Base-by-base conservation (phyloP, 2,888 invertebrate genomes). In the Creontiades dilutus region DNA sequence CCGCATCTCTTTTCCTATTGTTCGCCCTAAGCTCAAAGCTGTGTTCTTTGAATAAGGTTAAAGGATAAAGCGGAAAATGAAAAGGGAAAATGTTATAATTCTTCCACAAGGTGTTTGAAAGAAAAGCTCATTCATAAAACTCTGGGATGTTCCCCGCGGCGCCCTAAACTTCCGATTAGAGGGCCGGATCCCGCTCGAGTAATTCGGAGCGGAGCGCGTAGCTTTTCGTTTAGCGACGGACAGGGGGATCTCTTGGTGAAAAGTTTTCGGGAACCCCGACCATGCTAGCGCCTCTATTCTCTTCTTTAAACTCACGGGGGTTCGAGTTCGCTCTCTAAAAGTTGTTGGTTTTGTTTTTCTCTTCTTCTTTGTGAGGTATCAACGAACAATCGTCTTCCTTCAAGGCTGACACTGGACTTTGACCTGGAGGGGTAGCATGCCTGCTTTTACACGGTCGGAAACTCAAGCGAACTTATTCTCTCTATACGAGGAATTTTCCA, bases 91-190 rank as follows among this genome's bases (percentile, higher is more conserved):
- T 16, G 13, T 52, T 16, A 61, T 9, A 16, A 61, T 61, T 61
- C n/a, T 61, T 1, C 61, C 19, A n/a, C 9, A 16, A 61, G 61
- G 61, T 61, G 61, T 61, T 61, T n/a, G 16, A 61, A 19, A 19
- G 61, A 19, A 61, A 61, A 61, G 61, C 61, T 61, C 19, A n/a
- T 61, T 61, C 61, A 61, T 61, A 61, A 61, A 61, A 61, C 61
- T 61, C 3, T 3, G n/a, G 9, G 61, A 19, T 14, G 19, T 19
- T 61, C 61, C 61, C 61, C 19, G 61, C 14, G 61, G 61, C 61
- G 9, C 61, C 16, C 19, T 61, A 61, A 61, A 61, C 3, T 61
- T 61, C 61, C 61, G 16, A 61, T 61, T 61, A 61, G 61, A 61
- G n/a, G n/a, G n/a, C 61, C 61, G 61, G 61, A 61, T 9, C 61